Evolutionary conservation across 2,888 invertebrate species (phyloP).

Genomic region (Ectemnius lituratus): DNA sequence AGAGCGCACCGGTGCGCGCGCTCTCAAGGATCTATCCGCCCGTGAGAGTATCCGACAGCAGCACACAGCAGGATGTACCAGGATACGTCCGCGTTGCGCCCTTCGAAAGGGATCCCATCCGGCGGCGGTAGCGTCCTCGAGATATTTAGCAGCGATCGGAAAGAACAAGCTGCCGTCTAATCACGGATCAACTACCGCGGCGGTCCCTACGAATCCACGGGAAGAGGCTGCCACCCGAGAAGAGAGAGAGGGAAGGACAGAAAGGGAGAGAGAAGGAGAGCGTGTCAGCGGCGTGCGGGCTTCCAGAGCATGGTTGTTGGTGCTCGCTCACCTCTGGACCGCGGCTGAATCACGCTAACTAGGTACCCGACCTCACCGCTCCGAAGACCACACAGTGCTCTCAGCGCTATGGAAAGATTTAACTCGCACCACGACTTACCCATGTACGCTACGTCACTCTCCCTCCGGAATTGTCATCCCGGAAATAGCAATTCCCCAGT

Average conservation of each 20-base stretch:
- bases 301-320: slow-evolving; percentile 45
- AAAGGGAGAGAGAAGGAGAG: no score
- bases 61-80: slow-evolving; percentile 32
- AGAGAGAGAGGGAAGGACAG: not conserved
- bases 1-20: slow-evolving; percentile 19
- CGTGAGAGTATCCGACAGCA: slow-evolving; percentile 21
- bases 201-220: slow-evolving; percentile 43
- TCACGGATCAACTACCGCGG: slow-evolving; percentile 67
- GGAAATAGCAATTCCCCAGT: no score
- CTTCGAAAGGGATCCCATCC: slow-evolving; percentile 13
- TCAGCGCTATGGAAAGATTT: slow-evolving; percentile 32
- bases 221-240: not conserved
- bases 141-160: slow-evolving; percentile 71
- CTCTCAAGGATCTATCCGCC: slow-evolving; percentile 42
- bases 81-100: slow-evolving; percentile 3
- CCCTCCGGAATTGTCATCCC: no score
- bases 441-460: not conserved
- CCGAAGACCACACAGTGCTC: slow-evolving; percentile 59
- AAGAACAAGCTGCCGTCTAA: slow-evolving; percentile 70
- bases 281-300: not conserved
- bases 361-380: slow-evolving; percentile 55
- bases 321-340: slow-evolving; percentile 55
- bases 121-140: slow-evolving; percentile 41
- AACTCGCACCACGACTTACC: slow-evolving; percentile 14
- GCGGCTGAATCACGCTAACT: slow-evolving; percentile 69